These are phyloP conservation scores for Cyrtodaria siliqua DNA, from an alignment of 2,888 invertebrate species.

Conservation along the genomic window DNA sequence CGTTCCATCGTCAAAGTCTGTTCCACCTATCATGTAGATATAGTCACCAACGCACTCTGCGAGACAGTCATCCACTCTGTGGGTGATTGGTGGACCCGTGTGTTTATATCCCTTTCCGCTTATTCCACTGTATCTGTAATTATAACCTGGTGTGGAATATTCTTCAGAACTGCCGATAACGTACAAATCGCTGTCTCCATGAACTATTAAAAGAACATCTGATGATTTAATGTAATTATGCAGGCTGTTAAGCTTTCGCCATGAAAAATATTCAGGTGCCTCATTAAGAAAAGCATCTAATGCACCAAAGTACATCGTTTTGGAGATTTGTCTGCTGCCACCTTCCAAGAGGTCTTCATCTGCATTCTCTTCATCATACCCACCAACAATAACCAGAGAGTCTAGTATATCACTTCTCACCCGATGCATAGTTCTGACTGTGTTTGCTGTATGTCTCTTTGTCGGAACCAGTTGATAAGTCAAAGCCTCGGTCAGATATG, in stretches of 20 bases:
- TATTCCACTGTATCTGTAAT: constrained; percentile 2
- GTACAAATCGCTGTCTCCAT: constrained; percentile 17
- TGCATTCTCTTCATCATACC: constrained; percentile 1
- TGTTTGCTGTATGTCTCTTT: constrained; percentile 9
- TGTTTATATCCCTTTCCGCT: background rate
- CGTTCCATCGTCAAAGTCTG: background rate
- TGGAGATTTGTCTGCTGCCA: background rate
- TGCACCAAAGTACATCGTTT: constrained; percentile 8
- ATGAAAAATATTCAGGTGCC: background rate
- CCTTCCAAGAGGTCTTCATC: no score
- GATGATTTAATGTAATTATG: constrained; percentile 4
- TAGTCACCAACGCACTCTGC: constrained; percentile 4
- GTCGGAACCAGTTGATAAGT: constrained; percentile 13
- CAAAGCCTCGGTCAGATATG: constrained; percentile 16
- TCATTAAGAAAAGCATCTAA: constrained; percentile 5
- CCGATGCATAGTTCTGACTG: constrained; percentile 6
- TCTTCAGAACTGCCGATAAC: constrained; percentile 3
- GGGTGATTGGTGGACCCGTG: constrained; percentile 1
- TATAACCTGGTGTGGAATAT: background rate
- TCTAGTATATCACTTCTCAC: constrained; percentile 17
- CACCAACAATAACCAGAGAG: constrained; percentile 6
- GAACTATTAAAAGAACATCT: background rate
- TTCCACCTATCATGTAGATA: constrained; percentile 12
- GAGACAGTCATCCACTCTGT: constrained; percentile 5
- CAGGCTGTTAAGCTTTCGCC: constrained; percentile 1